Percentiles rank a stretch among this genome's conserved stretches.
phyloP scores from a whole-genome alignment of 2,113 vertebrate species.

The Meriones unguiculatus region DNA sequence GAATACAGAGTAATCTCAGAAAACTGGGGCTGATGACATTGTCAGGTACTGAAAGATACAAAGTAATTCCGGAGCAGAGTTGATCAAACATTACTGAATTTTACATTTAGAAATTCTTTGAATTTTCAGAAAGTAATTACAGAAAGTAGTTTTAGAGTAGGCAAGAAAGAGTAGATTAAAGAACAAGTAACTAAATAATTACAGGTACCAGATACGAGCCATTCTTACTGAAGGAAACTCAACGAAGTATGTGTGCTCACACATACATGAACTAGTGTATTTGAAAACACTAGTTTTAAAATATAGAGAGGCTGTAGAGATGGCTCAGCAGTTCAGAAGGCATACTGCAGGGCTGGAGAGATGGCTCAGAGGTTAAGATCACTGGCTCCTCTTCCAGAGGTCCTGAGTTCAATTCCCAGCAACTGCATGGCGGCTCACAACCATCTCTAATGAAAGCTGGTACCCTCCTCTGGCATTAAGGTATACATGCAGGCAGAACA shows the following conservation, averaged over 20 bases:
- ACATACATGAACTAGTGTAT: neutral
- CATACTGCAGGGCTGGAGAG: neutral
- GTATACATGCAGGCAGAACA: too few species aligned
- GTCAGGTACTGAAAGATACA: neutral
- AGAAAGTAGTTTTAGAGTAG: neutral
- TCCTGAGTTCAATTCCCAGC: too few species aligned
- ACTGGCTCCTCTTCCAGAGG: too few species aligned
- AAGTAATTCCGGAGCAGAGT: neutral
- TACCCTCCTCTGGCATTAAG: too few species aligned
- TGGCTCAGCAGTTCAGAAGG: neutral
- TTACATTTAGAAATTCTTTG: slow-evolving; percentile 54
- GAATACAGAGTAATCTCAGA: neutral
- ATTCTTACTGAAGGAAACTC: neutral
- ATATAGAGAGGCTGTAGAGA: neutral
- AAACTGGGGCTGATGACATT: neutral
- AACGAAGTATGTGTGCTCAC: neutral
- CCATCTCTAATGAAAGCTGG: too few species aligned
- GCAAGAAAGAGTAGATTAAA: slow-evolving; percentile 10
- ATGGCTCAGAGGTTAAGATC: too few species aligned
- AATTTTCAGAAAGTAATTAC: slow-evolving; percentile 57
- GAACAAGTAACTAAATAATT: slow-evolving; percentile 18
- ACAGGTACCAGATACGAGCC: neutral
- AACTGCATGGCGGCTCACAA: too few species aligned
- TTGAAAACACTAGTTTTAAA: neutral
- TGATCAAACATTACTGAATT: neutral